A percentile compares a stretch with the other conserved stretches of the same genome.
phyloP scores from a whole-genome alignment of 2,888 invertebrate genomes.

The Plagodis dolabraria region DNA sequence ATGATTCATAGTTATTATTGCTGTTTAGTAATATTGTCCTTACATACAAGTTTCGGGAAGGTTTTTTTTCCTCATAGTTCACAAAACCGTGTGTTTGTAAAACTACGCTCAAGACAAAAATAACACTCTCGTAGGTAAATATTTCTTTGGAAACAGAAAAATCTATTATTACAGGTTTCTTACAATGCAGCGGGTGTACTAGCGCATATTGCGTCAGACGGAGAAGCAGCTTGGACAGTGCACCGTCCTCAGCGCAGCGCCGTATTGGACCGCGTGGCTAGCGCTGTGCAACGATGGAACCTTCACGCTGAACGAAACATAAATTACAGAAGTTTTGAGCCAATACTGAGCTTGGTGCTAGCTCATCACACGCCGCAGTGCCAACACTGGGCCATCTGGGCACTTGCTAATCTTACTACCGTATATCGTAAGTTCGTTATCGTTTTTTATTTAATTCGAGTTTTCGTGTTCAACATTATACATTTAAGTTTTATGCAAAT shows the following conservation, averaged over 20 bases:
- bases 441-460: background rate
- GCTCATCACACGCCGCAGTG: conserved; percentile 95
- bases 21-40: no score
- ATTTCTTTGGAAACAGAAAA: background rate
- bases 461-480: background rate
- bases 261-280: conserved; percentile 90
- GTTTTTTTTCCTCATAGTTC: no score
- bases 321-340: conserved; percentile 97
- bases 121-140: background rate
- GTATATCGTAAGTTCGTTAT: conserved; percentile 91
- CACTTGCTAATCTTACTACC: conserved; percentile 96
- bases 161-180: conserved; percentile 86
- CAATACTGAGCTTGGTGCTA: conserved; percentile 93
- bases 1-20: no score
- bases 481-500: background rate
- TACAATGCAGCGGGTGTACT: conserved; percentile 98
- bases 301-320: conserved; percentile 95
- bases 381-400: conserved; percentile 99
- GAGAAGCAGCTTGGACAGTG: conserved; percentile 92
- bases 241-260: conserved; percentile 87
- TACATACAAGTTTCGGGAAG: no score
- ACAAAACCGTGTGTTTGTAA: no score
- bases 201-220: conserved; percentile 97
- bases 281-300: conserved; percentile 95
- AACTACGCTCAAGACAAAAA: background rate